Evolutionary conservation across 2,113 vertebrate genomes (phyloP).

Genomic region (Ginglymostoma cirratum): DNA sequence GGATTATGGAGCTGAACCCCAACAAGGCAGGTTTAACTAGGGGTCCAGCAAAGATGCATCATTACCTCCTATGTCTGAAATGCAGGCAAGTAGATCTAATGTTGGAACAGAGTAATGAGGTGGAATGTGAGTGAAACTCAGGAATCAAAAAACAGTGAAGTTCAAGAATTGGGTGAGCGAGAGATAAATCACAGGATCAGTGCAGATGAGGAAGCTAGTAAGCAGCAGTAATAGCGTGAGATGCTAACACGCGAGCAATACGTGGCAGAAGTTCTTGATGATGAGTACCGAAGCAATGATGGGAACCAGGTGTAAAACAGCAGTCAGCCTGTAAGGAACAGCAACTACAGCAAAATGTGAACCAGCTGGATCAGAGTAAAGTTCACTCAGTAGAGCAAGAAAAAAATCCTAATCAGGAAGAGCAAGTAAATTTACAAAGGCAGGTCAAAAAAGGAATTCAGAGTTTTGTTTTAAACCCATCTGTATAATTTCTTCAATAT

Average conservation of each 20-base stretch:
- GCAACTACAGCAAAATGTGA: background rate
- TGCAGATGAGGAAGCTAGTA: background rate
- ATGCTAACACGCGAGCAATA: background rate
- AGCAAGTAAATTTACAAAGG: background rate
- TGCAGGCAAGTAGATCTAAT: background rate
- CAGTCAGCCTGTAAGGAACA: background rate
- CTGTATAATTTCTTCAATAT: background rate
- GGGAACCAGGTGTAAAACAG: background rate
- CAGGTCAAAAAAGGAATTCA: background rate
- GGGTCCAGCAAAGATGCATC: background rate
- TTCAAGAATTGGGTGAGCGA: background rate
- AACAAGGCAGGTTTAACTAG: background rate
- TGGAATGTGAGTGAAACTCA: background rate
- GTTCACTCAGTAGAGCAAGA: background rate
- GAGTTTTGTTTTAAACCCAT: background rate
- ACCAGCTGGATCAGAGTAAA: background rate
- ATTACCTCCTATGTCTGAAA: background rate
- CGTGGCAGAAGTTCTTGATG: background rate
- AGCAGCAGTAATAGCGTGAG: background rate
- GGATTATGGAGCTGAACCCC: background rate
- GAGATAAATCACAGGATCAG: background rate
- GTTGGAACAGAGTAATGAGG: background rate
- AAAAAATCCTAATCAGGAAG: background rate
- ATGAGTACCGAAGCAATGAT: background rate
- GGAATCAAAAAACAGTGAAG: background rate